Conservation (phyloP, 2,888 invertebrate species). For the Orthosia gracilis region DNA sequence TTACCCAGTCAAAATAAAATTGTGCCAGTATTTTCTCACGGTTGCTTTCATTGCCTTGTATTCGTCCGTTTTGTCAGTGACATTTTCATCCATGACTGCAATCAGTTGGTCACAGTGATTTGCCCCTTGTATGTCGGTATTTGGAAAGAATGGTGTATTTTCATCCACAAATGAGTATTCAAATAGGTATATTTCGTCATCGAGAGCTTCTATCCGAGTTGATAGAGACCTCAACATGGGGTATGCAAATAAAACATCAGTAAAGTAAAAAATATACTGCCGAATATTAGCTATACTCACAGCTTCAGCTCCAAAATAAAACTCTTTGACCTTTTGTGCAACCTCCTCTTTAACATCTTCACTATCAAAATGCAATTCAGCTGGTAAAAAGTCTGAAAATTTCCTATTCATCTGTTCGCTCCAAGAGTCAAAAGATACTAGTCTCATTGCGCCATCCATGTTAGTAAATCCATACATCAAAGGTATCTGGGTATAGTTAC, state of each 20-base stretch:
- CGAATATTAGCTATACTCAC: slow-evolving; percentile 59
- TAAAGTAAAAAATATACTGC: slow-evolving; percentile 66
- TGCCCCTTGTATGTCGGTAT: slow-evolving; percentile 69
- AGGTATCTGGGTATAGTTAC: slow-evolving; percentile 60
- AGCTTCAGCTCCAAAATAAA: slow-evolving; percentile 73
- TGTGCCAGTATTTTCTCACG: slow-evolving; percentile 64
- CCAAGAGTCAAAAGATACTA: slow-evolving; percentile 62
- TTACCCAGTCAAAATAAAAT: slow-evolving; percentile 71
- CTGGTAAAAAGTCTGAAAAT: slow-evolving; percentile 74
- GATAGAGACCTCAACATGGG: slow-evolving; percentile 70
- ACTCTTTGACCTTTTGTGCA: slow-evolving; percentile 67
- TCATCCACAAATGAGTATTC: slow-evolving; percentile 73
- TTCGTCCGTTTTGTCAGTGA: slow-evolving; percentile 49
- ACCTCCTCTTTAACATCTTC: slow-evolving; percentile 67
- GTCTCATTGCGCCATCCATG: slow-evolving; percentile 72
- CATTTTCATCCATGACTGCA: slow-evolving; percentile 56
- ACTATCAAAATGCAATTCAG: slow-evolving; percentile 71
- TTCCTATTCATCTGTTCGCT: slow-evolving; percentile 69
- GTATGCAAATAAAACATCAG: slow-evolving; percentile 80
- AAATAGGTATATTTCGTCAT: slow-evolving; percentile 73
- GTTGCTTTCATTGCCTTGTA: slow-evolving; percentile 57
- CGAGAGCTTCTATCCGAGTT: slow-evolving; percentile 63
- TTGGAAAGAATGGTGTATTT: slow-evolving; percentile 56
- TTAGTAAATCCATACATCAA: slow-evolving; percentile 71
- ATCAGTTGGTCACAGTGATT: slow-evolving; percentile 70